Conservation (phyloP, 1,140 invertebrate species). For the Cherax quadricarinatus region DNA sequence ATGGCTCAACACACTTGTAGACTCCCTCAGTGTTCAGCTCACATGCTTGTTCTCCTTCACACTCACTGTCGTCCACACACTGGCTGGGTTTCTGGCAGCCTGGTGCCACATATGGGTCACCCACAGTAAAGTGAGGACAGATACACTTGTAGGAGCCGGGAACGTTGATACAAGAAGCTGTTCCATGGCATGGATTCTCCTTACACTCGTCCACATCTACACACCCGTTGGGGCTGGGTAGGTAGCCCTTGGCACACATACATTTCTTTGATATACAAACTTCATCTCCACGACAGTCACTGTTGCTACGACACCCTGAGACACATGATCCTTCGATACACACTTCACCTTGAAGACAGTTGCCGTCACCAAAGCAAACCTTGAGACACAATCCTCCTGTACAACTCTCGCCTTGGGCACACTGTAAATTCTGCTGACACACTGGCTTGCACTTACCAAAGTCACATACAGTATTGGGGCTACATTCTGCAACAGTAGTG, state of each 20-base stretch:
- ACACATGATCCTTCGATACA: conserved; percentile 90
- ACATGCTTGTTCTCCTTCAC: conserved; percentile 85
- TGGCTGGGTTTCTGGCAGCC: conserved; percentile 86
- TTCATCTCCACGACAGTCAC: conserved; percentile 88
- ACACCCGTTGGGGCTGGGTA: conserved; percentile 84
- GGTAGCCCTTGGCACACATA: conserved; percentile 77
- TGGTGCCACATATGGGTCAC: conserved; percentile 83
- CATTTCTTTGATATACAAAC: conserved; percentile 89
- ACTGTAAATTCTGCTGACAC: conserved; percentile 84
- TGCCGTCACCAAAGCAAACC: conserved; percentile 91
- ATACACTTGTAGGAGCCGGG: conserved; percentile 88
- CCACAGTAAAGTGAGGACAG: conserved; percentile 86
- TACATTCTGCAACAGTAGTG: conserved; percentile 82
- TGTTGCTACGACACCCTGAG: conserved; percentile 87
- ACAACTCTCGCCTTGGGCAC: conserved; percentile 90
- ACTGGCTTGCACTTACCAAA: conserved; percentile 85
- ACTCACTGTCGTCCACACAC: conserved; percentile 84
- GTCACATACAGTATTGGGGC: conserved; percentile 85
- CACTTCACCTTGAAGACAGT: conserved; percentile 91
- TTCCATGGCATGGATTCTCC: conserved; percentile 85
- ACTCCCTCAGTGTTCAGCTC: conserved; percentile 80
- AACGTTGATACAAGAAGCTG: conserved; percentile 87
- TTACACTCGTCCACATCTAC: conserved; percentile 79
- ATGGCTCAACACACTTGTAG: conserved; percentile 84
- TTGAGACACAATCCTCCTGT: conserved; percentile 87